Conservation (phyloP, 2,797 vertebrate species). For the Clarias fuscus region DNA sequence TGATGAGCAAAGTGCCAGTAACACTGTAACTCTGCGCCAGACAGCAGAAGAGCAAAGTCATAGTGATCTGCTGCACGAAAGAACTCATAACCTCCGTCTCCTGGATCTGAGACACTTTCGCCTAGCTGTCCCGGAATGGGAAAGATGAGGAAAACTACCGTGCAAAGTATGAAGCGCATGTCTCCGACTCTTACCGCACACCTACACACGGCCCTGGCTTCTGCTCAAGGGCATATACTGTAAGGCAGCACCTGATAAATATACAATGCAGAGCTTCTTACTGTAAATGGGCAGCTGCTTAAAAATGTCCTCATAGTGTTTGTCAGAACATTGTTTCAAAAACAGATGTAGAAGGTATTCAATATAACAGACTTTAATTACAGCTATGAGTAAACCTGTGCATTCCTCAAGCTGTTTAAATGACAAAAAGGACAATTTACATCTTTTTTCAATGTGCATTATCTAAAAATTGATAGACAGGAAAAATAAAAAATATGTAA, state of each 20-base stretch:
- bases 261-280: too few relatives aligned
- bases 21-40: conserved; percentile 74
- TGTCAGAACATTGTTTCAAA: not conserved
- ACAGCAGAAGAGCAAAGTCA: conserved; percentile 83
- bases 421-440: not conserved
- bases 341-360: not conserved
- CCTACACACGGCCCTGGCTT: not conserved
- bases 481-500: not conserved
- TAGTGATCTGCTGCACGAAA: conserved; percentile 81
- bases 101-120: not conserved
- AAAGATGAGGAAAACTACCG: conserved; percentile 21
- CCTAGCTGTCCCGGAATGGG: conserved; percentile 6
- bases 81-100: conserved; percentile 61
- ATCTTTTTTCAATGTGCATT: not conserved
- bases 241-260: conserved; percentile 7
- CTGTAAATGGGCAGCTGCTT: not conserved
- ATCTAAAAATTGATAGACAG: too few relatives aligned
- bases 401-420: not conserved
- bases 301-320: not conserved
- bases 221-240: conserved; percentile 14
- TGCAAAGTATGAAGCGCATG: conserved; percentile 7
- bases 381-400: not conserved
- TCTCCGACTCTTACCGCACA: not conserved
- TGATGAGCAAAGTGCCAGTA: conserved; percentile 90
- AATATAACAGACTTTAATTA: not conserved